Percentiles rank a stretch among this genome's conserved stretches.
Evolutionary conservation across 35 echinoderm and acorn worm species (phyloP).

Genomic region (Heliocidaris erythrogramma): DNA sequence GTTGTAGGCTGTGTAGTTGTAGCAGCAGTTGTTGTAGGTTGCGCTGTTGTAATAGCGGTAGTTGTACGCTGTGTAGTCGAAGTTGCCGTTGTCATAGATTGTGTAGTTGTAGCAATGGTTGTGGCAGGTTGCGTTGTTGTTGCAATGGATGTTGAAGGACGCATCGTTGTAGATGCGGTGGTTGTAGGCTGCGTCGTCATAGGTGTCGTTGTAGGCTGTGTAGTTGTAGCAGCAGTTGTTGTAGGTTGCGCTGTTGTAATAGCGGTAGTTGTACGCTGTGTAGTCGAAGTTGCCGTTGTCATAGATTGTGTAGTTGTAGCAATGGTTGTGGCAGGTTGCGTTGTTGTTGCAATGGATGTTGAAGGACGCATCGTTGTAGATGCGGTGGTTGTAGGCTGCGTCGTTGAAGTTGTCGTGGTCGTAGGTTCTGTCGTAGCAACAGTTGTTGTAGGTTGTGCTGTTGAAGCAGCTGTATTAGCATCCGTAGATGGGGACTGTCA

Average conservation of each 20-base stretch:
- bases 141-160: not conserved
- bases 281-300: not conserved
- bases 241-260: not conserved
- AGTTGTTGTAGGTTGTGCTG: not conserved
- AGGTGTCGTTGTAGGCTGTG: not conserved
- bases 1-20: constrained; percentile 22
- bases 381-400: not conserved
- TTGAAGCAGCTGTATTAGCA: not conserved
- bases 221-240: not conserved
- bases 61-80: not conserved
- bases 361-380: not conserved
- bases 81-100: not conserved
- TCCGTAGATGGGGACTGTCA: no score
- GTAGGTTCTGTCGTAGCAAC: not conserved
- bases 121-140: constrained; percentile 18
- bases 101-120: constrained; percentile 5
- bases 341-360: not conserved
- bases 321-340: not conserved
- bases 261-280: not conserved
- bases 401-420: not conserved
- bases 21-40: not conserved
- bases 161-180: not conserved
- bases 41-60: not conserved
- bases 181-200: not conserved
- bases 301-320: not conserved